phyloP scores from a whole-genome alignment of 2,888 invertebrate species.

The Zaprionus bogoriensis region DNA sequence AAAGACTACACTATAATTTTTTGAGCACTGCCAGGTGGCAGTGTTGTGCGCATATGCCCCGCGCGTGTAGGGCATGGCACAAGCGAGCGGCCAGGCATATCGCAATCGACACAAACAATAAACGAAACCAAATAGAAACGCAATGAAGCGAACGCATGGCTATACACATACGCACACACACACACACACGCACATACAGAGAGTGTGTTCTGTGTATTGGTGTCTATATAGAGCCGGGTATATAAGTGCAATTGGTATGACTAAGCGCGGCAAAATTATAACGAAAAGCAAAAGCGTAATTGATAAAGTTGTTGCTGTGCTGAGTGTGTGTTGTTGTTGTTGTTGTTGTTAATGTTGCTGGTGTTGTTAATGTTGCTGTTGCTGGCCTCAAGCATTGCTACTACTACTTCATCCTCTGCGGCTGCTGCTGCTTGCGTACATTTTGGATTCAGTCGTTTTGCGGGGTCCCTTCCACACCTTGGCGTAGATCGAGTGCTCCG shows the following conservation, averaged over 20 bases:
- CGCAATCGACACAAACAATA: conserved; percentile 9
- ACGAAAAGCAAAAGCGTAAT: conserved; percentile 25
- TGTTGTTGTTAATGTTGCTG: conserved; percentile 2
- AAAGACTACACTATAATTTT: too few relatives aligned
- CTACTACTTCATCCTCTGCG: not conserved
- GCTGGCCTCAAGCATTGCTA: not conserved
- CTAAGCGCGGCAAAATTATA: conserved; percentile 29
- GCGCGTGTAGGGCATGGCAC: not conserved
- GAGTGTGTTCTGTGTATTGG: not conserved
- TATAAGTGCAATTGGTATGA: conserved; percentile 20
- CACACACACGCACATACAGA: not conserved
- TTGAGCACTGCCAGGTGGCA: not conserved
- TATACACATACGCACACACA: conserved; percentile 12
- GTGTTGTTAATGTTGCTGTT: conserved; percentile 10
- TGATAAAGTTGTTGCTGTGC: conserved; percentile 17
- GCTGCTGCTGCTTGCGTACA: conserved; percentile 69
- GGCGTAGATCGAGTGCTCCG: conserved; percentile 81
- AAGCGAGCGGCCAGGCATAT: not conserved
- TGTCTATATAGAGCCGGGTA: not conserved
- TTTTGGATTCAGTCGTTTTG: conserved; percentile 82
- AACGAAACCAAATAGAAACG: conserved; percentile 10
- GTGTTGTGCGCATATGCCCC: not conserved
- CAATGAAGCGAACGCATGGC: not conserved
- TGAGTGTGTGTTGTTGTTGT: conserved; percentile 7
- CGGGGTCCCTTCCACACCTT: conserved; percentile 83